Percentiles rank a stretch among this genome's conserved stretches.
phyloP scores from a whole-genome alignment of 2,113 vertebrate genomes.

The Mustela nigripes region DNA sequence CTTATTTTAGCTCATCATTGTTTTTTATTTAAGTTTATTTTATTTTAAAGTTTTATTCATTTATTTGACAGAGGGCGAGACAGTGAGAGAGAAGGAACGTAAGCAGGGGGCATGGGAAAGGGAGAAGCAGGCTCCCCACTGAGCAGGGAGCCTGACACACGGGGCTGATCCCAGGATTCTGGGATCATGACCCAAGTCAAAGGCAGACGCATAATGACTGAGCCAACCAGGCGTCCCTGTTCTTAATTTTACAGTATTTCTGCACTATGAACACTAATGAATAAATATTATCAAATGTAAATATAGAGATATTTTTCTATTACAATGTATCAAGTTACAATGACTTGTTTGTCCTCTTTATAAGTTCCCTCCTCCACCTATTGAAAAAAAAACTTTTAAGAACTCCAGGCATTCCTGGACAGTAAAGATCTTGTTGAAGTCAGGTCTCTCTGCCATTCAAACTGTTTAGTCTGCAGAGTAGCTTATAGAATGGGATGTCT shows the following conservation, averaged over 20 bases:
- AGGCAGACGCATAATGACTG: too few relatives aligned
- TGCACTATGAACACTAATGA: neutral
- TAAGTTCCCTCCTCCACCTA: neutral
- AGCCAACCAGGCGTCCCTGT: neutral
- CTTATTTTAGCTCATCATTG: slow-evolving; percentile 46
- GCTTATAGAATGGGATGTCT: neutral
- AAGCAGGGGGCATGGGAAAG: too few relatives aligned
- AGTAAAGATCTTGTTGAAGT: neutral
- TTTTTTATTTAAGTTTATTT: slow-evolving; percentile 12
- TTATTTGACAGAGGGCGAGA: too few relatives aligned
- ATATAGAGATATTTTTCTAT: neutral
- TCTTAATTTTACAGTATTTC: neutral
- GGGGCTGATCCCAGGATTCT: too few relatives aligned
- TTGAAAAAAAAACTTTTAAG: neutral
- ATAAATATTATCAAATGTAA: slow-evolving; percentile 18
- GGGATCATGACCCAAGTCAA: too few relatives aligned
- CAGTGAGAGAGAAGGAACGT: too few relatives aligned
- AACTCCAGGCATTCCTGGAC: neutral
- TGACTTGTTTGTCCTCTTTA: neutral
- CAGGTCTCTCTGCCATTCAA: neutral
- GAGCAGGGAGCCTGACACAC: too few relatives aligned
- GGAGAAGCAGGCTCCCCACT: too few relatives aligned
- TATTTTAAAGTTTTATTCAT: neutral
- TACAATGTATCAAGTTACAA: neutral
- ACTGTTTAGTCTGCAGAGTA: neutral